Base-by-base conservation (phyloP, 1,140 invertebrate genomes). In the Cydia splendana region DNA sequence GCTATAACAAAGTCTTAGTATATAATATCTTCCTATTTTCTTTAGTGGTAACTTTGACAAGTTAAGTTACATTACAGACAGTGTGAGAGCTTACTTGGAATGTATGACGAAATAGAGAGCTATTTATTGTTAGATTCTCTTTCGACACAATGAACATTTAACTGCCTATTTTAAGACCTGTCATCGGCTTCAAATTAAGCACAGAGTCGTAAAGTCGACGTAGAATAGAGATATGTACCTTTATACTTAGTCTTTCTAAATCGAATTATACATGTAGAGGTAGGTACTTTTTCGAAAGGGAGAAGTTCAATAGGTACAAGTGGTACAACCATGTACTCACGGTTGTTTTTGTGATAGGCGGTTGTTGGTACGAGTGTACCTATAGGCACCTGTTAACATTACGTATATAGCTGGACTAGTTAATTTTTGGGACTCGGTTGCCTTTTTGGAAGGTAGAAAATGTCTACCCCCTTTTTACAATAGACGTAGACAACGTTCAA, bases 141-240 rank as follows among this genome's bases (percentile, higher is more conserved):
- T 71, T 71, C 67, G 10, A 71, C 67, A 71, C 67, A 71, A 71
- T 71, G 65, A 15, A 15, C 67, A 71, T 71, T 62, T 71, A 71
- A 71, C 38, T 38, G 34, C 30, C 24, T 38, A 18, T 24, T 71
- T 34, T 42, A 69, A 71, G 38, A 71, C 34, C 15, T 71, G 30
- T 18, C 67, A 18, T 38, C 24, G 28, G 28, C 30, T 34, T n/a
- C 13, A 67, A 42, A 71, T 42, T 71, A 71, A 15, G 34, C 67
- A 71, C 67, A 71, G 18, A n/a, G n/a, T 38, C 34, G 67, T 71
- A 71, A 71, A 71, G 7, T 38, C 30, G 45, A 48, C 38, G 38
- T 42, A 9, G 38, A 42, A 42, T 42, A 42, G 38, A 42, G 38
- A 10, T 42, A n/a, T n/a, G n/a, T n/a, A 42, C 9, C 12, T 51